Conservation (phyloP, 2,888 invertebrate species). For the Heliconius cydno region DNA sequence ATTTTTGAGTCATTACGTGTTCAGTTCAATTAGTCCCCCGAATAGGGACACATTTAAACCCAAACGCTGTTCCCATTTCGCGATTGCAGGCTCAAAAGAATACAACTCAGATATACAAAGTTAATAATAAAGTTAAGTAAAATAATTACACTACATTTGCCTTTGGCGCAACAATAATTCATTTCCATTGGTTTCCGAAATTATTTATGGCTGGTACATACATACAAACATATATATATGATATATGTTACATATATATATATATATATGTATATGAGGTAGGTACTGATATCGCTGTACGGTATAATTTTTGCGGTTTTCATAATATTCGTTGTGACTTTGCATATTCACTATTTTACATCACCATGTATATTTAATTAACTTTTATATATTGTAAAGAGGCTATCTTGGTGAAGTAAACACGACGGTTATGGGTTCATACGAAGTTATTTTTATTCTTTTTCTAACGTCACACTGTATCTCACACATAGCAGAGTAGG, state of each 20-base stretch:
- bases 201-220: slow-evolving; percentile 38
- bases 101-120: slow-evolving; percentile 9
- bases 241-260: neutral
- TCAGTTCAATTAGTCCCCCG: neutral
- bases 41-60: neutral
- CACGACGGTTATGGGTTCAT: neutral
- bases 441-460: no score
- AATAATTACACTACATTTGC: slow-evolving; percentile 20
- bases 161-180: slow-evolving; percentile 40
- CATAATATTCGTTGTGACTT: slow-evolving; percentile 35
- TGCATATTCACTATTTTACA: slow-evolving; percentile 23
- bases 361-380: slow-evolving; percentile 8
- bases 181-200: slow-evolving; percentile 39
- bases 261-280: neutral
- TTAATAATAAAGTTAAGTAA: slow-evolving; percentile 18
- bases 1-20: neutral
- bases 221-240: neutral
- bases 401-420: neutral
- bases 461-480: no score
- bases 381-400: neutral
- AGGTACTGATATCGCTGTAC: slow-evolving; percentile 27
- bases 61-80: neutral
- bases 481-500: no score
- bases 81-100: neutral
- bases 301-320: slow-evolving; percentile 44